Percentiles rank a stretch among this genome's conserved stretches.
Evolutionary conservation across 2,113 vertebrate species (phyloP).

Genomic region (Gracilinanus agilis): DNA sequence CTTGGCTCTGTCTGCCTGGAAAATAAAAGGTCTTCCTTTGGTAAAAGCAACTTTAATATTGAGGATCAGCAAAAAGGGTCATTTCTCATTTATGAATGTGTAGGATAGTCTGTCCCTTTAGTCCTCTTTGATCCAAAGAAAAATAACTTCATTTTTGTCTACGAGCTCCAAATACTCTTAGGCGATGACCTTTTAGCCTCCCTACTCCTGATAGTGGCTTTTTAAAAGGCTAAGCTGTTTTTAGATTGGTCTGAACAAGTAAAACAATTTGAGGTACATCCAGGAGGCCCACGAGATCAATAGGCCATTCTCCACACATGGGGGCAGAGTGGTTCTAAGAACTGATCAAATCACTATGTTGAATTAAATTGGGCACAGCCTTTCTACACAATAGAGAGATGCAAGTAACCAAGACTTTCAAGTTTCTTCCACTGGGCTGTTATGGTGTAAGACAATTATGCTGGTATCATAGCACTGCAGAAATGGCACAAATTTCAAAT

Average conservation of each 20-base stretch:
- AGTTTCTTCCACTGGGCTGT: slow-evolving; percentile 19
- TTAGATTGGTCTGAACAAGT: slow-evolving; percentile 75
- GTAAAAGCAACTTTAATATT: slow-evolving; percentile 77
- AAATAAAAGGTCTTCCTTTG: slow-evolving; percentile 75
- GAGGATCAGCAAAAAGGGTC: slow-evolving; percentile 77
- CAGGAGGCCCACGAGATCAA: slow-evolving; percentile 74
- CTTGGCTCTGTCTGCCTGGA: slow-evolving; percentile 69
- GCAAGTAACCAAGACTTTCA: slow-evolving; percentile 9
- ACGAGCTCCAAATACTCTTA: slow-evolving; percentile 69
- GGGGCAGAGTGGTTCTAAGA: slow-evolving; percentile 58
- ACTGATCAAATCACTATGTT: slow-evolving; percentile 25
- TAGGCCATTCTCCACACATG: slow-evolving; percentile 60
- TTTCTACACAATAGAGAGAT: background rate
- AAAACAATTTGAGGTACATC: slow-evolving; percentile 76
- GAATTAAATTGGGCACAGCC: slow-evolving; percentile 1
- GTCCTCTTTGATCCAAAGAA: slow-evolving; percentile 78
- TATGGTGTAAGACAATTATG: background rate
- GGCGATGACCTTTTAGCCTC: slow-evolving; percentile 78
- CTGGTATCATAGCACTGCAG: background rate
- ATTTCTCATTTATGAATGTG: slow-evolving; percentile 81
- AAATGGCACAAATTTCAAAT: background rate
- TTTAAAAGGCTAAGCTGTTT: slow-evolving; percentile 72
- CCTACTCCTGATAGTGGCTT: slow-evolving; percentile 53
- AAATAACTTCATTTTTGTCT: slow-evolving; percentile 78
- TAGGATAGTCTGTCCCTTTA: slow-evolving; percentile 77